Evolutionary conservation across 2,888 invertebrate species (phyloP), one percentile per base, ranked within the genome.

Genomic region (Erebia aethiops): DNA sequence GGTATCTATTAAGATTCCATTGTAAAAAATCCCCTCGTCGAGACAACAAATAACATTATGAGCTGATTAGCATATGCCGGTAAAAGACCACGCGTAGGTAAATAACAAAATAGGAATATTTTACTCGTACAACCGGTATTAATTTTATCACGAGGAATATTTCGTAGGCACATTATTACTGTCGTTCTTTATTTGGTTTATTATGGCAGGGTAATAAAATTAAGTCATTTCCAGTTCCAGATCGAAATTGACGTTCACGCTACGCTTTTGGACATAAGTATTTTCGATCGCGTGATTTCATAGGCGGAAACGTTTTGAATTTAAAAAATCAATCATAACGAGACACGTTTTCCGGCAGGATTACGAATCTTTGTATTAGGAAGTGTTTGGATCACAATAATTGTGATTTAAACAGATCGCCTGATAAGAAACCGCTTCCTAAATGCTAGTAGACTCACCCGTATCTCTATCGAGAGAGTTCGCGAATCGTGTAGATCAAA

Each of bases 361-460:
- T 84, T 82, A 80, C 81, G 80, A 81, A 80, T 84, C 82, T 82
- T 84, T 84, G 80, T 81, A 88, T 91, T 92, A 92, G 92, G 92
- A 92, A 92, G 91, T 91, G 82, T 82, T 86, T 74, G 76, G 77
- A 78, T 74, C 71, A 85, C 85, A 85, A 82, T 85, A 84, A 87
- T 83, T 82, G 82, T 80, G 82, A 85, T 84, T 84, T 82, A 85
- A 84, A 81, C 79, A 79, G 84, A 83, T 82, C 78, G 79, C 78
- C 75, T 82, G 85, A 87, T 89, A 88, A 83, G 87, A 86, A 86
- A 88, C 87, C 86, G 89, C 90, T 91, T 92, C 91, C 91, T 91
- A 88, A 86, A 86, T 81, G 81, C 62, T 49, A 62, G 62, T 62
- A 49, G 46, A 49, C 5, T 9, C 8, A 62, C 62, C 49, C 18